Percentiles rank a stretch among this genome's conserved stretches.
Conservation (phyloP, 1,140 invertebrate genomes). For the Thaumatotibia leucotreta region DNA sequence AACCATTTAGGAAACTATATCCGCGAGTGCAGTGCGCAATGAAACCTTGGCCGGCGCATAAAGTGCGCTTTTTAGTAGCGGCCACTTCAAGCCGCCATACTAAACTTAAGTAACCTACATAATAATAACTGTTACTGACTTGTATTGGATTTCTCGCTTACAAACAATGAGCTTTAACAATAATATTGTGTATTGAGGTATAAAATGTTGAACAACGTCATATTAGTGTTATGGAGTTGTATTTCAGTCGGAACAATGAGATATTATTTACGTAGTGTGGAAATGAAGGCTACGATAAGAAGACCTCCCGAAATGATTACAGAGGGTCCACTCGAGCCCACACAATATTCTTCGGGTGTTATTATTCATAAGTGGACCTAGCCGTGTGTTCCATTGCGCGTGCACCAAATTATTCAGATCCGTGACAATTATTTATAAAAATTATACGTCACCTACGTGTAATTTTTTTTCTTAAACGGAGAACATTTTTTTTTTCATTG, state of each 20-base stretch:
- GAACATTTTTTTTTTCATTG: no score
- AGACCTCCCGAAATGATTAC: constrained; percentile 1
- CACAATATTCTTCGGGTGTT: neutral
- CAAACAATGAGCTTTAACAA: constrained; percentile 9
- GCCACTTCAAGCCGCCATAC: constrained; percentile 18
- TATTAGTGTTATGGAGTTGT: neutral
- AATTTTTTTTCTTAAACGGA: no score
- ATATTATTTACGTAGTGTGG: neutral
- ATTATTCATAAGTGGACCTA: neutral
- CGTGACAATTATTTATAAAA: no score
- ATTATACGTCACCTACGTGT: no score
- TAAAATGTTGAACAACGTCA: neutral
- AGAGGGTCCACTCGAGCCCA: constrained; percentile 5
- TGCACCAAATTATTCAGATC: no score
- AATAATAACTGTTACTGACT: constrained; percentile 26
- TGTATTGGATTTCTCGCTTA: constrained; percentile 13
- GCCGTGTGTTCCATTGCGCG: neutral
- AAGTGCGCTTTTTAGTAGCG: constrained; percentile 28
- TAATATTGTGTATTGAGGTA: neutral
- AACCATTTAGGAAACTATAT: constrained; percentile 26
- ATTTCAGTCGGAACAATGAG: neutral
- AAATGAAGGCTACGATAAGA: neutral
- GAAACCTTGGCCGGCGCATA: constrained; percentile 35
- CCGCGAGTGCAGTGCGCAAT: constrained; percentile 19
- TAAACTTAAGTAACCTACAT: constrained; percentile 34